A percentile compares a stretch with the other conserved stretches of the same genome.
phyloP scores from a whole-genome alignment of 2,797 vertebrate genomes.

The Falco peregrinus region DNA sequence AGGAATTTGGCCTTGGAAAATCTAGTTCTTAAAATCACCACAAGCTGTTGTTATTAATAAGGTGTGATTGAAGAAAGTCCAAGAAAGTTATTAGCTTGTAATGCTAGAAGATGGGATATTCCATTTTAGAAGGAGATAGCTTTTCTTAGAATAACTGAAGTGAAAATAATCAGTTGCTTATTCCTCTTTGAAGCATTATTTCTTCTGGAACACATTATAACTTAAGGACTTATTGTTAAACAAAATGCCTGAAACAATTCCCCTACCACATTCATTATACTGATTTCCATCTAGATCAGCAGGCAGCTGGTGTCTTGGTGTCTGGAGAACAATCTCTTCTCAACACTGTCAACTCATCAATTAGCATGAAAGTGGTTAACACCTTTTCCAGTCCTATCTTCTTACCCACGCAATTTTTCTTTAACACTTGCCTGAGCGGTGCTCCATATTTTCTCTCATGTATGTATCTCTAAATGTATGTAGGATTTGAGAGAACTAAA shows the following conservation, averaged over 20 bases:
- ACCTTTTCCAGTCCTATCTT: not conserved
- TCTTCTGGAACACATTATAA: not conserved
- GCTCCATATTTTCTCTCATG: not conserved
- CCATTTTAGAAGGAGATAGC: not conserved
- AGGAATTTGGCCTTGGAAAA: not conserved
- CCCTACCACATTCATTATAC: not conserved
- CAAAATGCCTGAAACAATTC: not conserved
- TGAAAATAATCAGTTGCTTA: not conserved
- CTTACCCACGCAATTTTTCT: not conserved
- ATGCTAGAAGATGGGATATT: not conserved
- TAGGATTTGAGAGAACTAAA: not conserved
- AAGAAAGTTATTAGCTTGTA: not conserved
- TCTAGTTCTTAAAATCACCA: not conserved
- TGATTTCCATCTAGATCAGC: not conserved
- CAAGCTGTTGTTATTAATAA: not conserved
- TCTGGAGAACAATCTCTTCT: not conserved
- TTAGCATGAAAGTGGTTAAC: not conserved
- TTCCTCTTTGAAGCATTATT: not conserved
- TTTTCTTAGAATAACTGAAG: not conserved
- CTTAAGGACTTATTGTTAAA: not conserved
- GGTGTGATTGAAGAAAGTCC: not conserved
- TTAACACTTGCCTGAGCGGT: not conserved
- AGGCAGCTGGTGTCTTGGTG: not conserved
- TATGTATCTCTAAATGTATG: no score
- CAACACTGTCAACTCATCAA: not conserved